phyloP scores from a whole-genome alignment of 2,113 vertebrate species.

The Macquaria australasica region DNA sequence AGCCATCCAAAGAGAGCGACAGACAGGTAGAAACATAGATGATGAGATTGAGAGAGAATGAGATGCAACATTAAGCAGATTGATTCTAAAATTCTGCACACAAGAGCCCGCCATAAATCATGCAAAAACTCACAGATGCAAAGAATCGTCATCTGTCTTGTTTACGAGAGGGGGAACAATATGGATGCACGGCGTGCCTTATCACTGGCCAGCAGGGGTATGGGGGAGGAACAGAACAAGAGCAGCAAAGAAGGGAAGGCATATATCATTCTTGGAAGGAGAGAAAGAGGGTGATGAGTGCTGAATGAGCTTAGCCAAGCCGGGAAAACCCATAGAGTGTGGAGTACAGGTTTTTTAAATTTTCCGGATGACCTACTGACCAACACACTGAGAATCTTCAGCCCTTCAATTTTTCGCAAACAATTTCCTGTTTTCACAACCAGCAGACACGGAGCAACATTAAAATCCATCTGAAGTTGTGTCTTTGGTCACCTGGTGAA shows the following conservation, averaged over 20 bases:
- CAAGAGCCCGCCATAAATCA: conserved; percentile 74
- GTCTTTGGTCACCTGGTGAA: neutral
- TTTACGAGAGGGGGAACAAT: conserved; percentile 78
- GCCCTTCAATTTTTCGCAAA: neutral
- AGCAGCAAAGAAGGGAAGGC: conserved; percentile 39
- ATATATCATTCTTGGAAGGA: conserved; percentile 55
- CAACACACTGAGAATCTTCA: neutral
- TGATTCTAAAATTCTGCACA: conserved; percentile 81
- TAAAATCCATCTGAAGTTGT: neutral
- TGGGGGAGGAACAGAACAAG: conserved; percentile 57
- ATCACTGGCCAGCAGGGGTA: conserved; percentile 57
- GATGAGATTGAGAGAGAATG: conserved; percentile 61
- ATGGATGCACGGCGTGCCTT: conserved; percentile 65
- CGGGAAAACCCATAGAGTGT: conserved; percentile 12
- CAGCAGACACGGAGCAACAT: neutral
- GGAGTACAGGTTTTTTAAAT: conserved; percentile 22
- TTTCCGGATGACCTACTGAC: conserved; percentile 14
- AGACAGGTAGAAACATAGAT: conserved; percentile 35
- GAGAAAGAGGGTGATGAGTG: conserved; percentile 8
- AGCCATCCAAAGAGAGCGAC: conserved; percentile 35
- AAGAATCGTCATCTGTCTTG: conserved; percentile 77
- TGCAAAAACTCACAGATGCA: conserved; percentile 58
- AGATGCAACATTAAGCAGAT: conserved; percentile 83
- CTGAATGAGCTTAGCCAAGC: conserved; percentile 11
- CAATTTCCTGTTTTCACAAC: neutral